Base-by-base conservation (phyloP, 1,140 invertebrate genomes). In the Leptonema lineaticorne region DNA sequence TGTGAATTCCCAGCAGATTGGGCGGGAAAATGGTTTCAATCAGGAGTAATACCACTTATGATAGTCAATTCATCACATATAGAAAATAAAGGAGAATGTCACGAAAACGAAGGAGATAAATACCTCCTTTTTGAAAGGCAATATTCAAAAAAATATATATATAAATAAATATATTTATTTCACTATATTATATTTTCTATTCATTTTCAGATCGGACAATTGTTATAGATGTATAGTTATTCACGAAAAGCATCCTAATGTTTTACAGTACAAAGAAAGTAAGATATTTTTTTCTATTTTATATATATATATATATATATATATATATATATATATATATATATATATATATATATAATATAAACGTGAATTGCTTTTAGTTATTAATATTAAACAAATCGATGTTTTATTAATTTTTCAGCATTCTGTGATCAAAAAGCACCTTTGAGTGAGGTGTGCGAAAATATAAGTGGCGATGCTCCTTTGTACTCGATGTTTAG, bases 201-300 rank as follows among this genome's bases (percentile, higher is more conserved):
- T 46, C 78, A 82, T 48, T 81, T 80, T 46, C 78, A 82, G 81
- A 73, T 74, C 58, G 28, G 81, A 80, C 27, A 79, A 81, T 60
- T 94, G 92, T 82, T 92, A 91, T 82, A 87, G 91, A 68, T 96
- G 94, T 83, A 88, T 96, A 75, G 93, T 95, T 72, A 94, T 96
- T 78, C 92, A 95, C 76, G 92, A 94, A 78, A 94, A 94, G 76
- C 94, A 96, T 83, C 85, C 87, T 74, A 95, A 95, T 82, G 92
- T 96, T 69, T 85, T 96, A 72, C 93, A 96, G 80, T 96, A 95
- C 84, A 96, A 96, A 92, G 94, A 96, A 88, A 95, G 94, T 96
- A 85, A 94, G 93, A 56, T 24, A 18, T 56, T 2, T 56, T 11
- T 33, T 33, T 33, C 30, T 33, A 33, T 33, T 33, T 60, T 63